A percentile compares a stretch with the other conserved stretches of the same genome.
Conservation (phyloP, 2,797 vertebrate species). For the Poliocrania exsul region DNA sequence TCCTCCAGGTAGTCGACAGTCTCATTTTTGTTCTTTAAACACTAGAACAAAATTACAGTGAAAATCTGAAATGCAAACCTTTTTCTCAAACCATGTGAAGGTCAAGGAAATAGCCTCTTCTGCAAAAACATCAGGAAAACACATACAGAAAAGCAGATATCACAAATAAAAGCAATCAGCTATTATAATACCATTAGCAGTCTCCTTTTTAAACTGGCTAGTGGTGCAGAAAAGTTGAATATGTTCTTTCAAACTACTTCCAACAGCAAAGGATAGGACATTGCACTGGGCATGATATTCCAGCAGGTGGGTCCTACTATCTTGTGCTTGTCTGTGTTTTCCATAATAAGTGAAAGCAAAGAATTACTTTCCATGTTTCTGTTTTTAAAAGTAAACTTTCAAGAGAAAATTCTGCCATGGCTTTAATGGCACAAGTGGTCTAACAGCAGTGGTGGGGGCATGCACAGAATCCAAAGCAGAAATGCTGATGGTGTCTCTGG, state of each 20-base stretch:
- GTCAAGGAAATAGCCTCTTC: neutral
- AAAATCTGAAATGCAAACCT: neutral
- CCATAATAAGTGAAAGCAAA: neutral
- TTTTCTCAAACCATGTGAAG: neutral
- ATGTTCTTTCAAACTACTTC: neutral
- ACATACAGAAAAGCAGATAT: neutral
- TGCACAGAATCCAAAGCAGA: neutral
- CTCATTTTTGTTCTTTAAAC: neutral
- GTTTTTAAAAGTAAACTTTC: neutral
- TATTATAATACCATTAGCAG: neutral
- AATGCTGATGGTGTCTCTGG: neutral
- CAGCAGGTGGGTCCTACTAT: neutral
- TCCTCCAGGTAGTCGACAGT: neutral
- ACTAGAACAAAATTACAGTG: constrained; percentile 10
- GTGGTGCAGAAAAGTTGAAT: neutral
- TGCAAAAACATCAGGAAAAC: neutral
- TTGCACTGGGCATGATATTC: neutral
- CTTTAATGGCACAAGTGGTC: neutral
- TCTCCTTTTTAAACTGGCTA: neutral
- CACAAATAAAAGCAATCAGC: neutral
- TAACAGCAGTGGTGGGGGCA: neutral
- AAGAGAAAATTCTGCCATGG: neutral
- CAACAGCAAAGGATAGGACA: neutral
- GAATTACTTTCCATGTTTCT: neutral
- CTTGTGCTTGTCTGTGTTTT: neutral